Evolutionary conservation across 2,113 vertebrate genomes (phyloP).

Genomic region (Coreoperca whiteheadi): DNA sequence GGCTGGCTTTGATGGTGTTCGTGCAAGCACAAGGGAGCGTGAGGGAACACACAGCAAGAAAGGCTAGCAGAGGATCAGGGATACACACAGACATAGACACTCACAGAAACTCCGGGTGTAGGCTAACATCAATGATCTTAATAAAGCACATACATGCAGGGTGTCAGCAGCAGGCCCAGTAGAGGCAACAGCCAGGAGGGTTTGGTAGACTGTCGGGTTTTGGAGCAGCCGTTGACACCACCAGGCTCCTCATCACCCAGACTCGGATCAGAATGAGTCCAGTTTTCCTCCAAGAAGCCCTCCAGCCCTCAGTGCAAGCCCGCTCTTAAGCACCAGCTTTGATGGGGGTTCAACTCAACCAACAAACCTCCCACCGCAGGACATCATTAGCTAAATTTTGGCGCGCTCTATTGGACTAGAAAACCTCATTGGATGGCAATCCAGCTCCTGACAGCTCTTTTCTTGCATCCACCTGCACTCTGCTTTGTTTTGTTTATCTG

Average conservation of each 20-base stretch:
- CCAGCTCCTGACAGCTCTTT: constrained; percentile 21
- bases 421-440: not conserved
- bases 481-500: not conserved
- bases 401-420: constrained; percentile 29
- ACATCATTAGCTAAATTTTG: constrained; percentile 68
- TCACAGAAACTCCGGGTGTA: not conserved
- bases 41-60: constrained; percentile 22
- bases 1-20: constrained; percentile 70
- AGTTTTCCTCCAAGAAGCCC: constrained; percentile 54
- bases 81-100: constrained; percentile 18
- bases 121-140: constrained; percentile 7
- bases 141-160: constrained; percentile 7
- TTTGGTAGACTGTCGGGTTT: constrained; percentile 33
- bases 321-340: constrained; percentile 55
- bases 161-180: constrained; percentile 1
- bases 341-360: constrained; percentile 56
- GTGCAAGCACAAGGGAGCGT: constrained; percentile 24
- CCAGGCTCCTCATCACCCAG: constrained; percentile 40
- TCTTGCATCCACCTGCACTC: constrained; percentile 24
- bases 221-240: constrained; percentile 18
- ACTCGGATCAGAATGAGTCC: constrained; percentile 39
- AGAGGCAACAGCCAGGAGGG: constrained; percentile 13
- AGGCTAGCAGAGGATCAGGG: constrained; percentile 15
- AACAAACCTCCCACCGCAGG: constrained; percentile 42
- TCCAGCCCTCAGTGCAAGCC: constrained; percentile 22